Evolutionary conservation across 2,113 vertebrate genomes (phyloP), one percentile per base, ranked within the genome.

Genomic region (Aix galericulata): DNA sequence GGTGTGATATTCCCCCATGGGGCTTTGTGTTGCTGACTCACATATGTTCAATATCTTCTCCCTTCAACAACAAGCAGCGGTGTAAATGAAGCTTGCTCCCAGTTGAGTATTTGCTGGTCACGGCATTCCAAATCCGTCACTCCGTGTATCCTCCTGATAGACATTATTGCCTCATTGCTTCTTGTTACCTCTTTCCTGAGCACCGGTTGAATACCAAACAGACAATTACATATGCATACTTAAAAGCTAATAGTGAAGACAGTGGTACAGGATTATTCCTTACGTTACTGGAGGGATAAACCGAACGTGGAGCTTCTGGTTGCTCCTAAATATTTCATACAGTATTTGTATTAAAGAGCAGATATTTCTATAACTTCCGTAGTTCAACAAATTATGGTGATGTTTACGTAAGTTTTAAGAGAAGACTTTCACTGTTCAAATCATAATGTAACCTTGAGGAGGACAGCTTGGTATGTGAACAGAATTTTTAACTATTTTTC

Each of bases 41-140:
- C 66, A 60, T 81, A 81, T 23, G 87, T 88, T 96, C 92, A 64
- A 71, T 94, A 80, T 89, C 89, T 94, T 93, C 50, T 89, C 32
- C 64, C 82, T 89, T 95, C 56, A 89, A 67, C 86, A 92, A 40
- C 74, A 86, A 78, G 93, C 74, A 89, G 46, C 53, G 66, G 50
- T 89, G 78, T 85, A 94, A 94, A 96, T 95, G 86, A 97, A 94
- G 82, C 87, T 66, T 75, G 29, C 56, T 96, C 76, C 95, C 91
- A 82, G 81, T 66, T 94, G 77, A 85, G 62, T 55, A 21, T 90
- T 83, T 13, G 0, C 89, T 91, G 88, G 82, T 88, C 82, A 67
- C 23, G 75, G 88, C 60, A 93, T 96, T 94, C 94, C 63, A 73
- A 93, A 94, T 80, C 89, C 67, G 85, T 91, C 91, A 88, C 50